Evolutionary conservation across 2,113 vertebrate species (phyloP), one percentile per base, ranked within the genome.

Genomic region (Gadus chalcogrammus): DNA sequence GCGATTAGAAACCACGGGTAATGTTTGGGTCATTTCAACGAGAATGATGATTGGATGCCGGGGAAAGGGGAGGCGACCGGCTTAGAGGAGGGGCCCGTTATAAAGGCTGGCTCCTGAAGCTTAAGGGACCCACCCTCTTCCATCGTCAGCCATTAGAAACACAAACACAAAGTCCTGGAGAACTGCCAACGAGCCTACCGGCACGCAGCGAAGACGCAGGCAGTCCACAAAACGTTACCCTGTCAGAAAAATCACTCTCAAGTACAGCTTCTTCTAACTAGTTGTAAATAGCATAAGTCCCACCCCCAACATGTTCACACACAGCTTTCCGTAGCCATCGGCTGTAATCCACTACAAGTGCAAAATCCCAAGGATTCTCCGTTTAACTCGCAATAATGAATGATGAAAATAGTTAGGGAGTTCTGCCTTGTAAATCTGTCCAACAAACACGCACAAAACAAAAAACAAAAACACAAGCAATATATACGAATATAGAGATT

Each of bases 321-420:
- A 55, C 70, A 48, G n/a, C 28, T 3, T 58, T 70, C 22, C 5
- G 60, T 55, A 0, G 20, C 42, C 53, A 68, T 22, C 56, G 22
- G 1, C 72, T 70, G 67, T 76, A 61, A 79, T 62, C 79, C 76
- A 78, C 83, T 80, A 48, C 85, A 85, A 92, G 91, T 93, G 92
- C 92, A 92, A 92, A 88, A 85, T 88, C 88, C 91, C 91, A 91
- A 92, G 87, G 84, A 88, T 88, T 88, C 86, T 84, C 84, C 73
- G 73, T 84, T 87, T 75, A 81, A 72, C 74, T 72, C 67, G 82
- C 86, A 48, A 48, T 86, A 82, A 77, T 75, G 87, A 83, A 69
- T 74, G 73, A 79, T 75, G 82, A 70, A 77, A 70, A 77, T 69
- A 78, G 69, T 82, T 89, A 72, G 66, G 74, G 84, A 81, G 82